phyloP scores from a whole-genome alignment of 1,140 invertebrate species.

The Apolygus lucorum region DNA sequence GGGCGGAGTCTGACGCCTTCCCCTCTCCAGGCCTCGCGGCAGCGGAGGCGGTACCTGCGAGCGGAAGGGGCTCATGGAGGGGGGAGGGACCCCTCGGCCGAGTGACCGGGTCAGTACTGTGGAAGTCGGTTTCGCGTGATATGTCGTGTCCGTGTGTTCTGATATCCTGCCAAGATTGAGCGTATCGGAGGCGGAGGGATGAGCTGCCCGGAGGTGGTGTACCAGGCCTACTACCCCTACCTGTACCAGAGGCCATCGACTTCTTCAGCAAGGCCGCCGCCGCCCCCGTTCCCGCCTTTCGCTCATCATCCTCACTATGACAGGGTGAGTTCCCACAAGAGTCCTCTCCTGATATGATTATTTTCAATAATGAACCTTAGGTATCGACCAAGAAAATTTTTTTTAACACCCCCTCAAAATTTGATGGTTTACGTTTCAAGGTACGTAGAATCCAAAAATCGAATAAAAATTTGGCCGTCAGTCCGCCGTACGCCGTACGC shows the following conservation, averaged over 20 bases:
- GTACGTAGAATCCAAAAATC: too few species aligned
- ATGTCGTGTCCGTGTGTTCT: neutral
- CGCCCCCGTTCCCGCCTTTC: conserved; percentile 33
- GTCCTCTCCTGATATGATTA: too few species aligned
- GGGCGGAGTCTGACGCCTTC: too few species aligned
- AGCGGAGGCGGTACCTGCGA: neutral
- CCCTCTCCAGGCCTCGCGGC: neutral
- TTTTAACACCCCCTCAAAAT: too few species aligned
- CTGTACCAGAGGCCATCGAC: conserved; percentile 46
- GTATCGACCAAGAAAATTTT: too few species aligned
- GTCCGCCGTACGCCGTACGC: too few species aligned
- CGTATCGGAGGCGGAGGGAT: conserved; percentile 35
- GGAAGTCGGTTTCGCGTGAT: neutral
- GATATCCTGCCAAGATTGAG: conserved; percentile 16
- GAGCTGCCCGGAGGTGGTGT: conserved; percentile 54
- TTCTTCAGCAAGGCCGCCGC: conserved; percentile 39
- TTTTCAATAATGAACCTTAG: too few species aligned
- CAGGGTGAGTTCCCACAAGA: conserved; percentile 46
- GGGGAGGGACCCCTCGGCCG: too few species aligned
- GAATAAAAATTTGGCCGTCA: too few species aligned
- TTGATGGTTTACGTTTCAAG: too few species aligned
- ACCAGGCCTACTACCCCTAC: conserved; percentile 52
- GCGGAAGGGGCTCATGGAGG: neutral
- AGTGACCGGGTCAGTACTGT: neutral
- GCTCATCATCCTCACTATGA: conserved; percentile 43